Conservation (phyloP, 2,113 vertebrate genomes). For the Leptodactylus fuscus region DNA sequence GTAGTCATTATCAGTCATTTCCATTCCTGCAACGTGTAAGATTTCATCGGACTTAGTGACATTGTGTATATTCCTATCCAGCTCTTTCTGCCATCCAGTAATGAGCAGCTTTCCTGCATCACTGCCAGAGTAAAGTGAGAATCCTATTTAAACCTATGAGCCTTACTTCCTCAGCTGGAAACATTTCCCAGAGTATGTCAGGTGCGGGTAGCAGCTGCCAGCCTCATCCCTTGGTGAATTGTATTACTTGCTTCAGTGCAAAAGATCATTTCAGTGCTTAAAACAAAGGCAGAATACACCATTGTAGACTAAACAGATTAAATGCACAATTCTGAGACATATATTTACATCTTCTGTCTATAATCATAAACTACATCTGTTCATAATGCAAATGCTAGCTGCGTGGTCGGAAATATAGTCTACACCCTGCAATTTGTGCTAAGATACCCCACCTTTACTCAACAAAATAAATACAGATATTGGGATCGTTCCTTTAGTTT, state of each 20-base stretch:
- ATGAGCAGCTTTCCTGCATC: conserved; percentile 34
- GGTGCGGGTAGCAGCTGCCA: conserved; percentile 45
- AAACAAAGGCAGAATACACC: conserved; percentile 19
- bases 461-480: no score
- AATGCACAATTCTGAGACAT: conserved; percentile 7
- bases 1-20: conserved; percentile 12
- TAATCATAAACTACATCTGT: conserved; percentile 3
- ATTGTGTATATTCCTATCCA: conserved; percentile 10
- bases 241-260: conserved; percentile 50
- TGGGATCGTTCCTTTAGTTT: no score
- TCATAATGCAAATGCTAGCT: conserved; percentile 20
- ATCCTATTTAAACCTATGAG: conserved; percentile 36
- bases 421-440: not conserved
- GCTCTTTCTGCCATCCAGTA: conserved; percentile 18
- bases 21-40: conserved; percentile 16
- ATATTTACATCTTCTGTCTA: conserved; percentile 7
- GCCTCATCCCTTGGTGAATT: conserved; percentile 29
- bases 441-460: no score
- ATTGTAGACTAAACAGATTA: conserved; percentile 27
- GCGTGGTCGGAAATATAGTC: not conserved
- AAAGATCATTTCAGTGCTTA: conserved; percentile 37
- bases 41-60: not conserved
- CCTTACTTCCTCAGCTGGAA: conserved; percentile 22
- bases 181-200: conserved; percentile 34
- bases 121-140: conserved; percentile 41